phyloP scores from a whole-genome alignment of 92 coral and sea anemone genomes.

The Zoanthus solanderi region DNA sequence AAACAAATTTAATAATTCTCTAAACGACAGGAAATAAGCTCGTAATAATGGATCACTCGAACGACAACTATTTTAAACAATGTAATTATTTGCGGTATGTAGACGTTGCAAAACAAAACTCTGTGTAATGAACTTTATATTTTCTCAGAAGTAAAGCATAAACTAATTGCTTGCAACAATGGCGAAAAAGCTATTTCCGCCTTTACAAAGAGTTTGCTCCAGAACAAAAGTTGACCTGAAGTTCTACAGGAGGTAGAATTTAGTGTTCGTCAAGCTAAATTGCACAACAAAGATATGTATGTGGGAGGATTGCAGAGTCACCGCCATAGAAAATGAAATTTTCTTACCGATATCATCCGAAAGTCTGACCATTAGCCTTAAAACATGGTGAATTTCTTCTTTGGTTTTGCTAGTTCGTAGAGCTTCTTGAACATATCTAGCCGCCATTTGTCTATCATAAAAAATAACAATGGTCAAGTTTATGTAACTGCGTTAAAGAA shows the following conservation, averaged over 20 bases:
- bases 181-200: background rate
- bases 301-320: slow-evolving; percentile 9
- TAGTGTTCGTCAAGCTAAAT: slow-evolving; percentile 26
- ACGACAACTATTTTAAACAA: background rate
- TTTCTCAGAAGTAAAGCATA: background rate
- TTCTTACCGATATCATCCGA: slow-evolving; percentile 96
- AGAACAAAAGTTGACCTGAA: slow-evolving; percentile 24
- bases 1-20: background rate
- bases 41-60: slow-evolving; percentile 30
- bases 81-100: slow-evolving; percentile 6
- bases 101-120: slow-evolving; percentile 2
- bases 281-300: slow-evolving; percentile 34
- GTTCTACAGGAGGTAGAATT: slow-evolving; percentile 22
- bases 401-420: slow-evolving; percentile 81
- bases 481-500: slow-evolving; percentile 11
- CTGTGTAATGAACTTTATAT: background rate
- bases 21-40: slow-evolving; percentile 18
- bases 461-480: background rate
- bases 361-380: slow-evolving; percentile 88
- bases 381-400: slow-evolving; percentile 90
- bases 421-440: slow-evolving; percentile 93
- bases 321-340: slow-evolving; percentile 12
- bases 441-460: slow-evolving; percentile 91
- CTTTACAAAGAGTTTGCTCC: slow-evolving; percentile 25
- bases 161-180: background rate